Percentiles rank a stretch among this genome's conserved stretches.
Conservation (phyloP, 2,113 vertebrate genomes). For the Syngnathus floridae region DNA sequence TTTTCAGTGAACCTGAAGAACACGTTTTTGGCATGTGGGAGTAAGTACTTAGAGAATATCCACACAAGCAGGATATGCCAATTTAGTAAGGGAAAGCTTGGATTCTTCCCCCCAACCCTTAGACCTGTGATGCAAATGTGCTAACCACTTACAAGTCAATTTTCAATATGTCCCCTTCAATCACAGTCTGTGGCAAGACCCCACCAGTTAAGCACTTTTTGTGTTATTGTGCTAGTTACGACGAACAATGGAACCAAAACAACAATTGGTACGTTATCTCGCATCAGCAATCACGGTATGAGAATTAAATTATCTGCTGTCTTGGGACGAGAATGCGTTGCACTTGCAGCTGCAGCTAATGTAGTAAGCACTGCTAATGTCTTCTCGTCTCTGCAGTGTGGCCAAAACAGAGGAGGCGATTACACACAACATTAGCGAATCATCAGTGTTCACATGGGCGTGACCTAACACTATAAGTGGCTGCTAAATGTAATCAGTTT, state of each 20-base stretch:
- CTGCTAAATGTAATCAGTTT: neutral
- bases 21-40: too few relatives aligned
- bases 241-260: neutral
- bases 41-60: too few relatives aligned
- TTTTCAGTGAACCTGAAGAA: too few relatives aligned
- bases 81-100: too few relatives aligned
- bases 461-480: neutral
- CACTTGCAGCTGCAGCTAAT: conserved; percentile 19
- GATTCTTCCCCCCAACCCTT: too few relatives aligned
- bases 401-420: conserved; percentile 13
- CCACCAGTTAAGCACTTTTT: too few relatives aligned
- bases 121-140: too few relatives aligned
- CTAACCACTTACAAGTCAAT: too few relatives aligned
- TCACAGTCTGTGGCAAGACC: too few relatives aligned
- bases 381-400: conserved; percentile 8
- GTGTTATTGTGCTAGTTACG: neutral
- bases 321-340: neutral
- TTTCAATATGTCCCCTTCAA: too few relatives aligned
- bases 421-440: conserved; percentile 16
- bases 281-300: neutral
- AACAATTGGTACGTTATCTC: neutral
- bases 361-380: conserved; percentile 17
- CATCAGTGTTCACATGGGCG: neutral
- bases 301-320: neutral
- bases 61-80: too few relatives aligned